Evolutionary conservation across 1,140 invertebrate genomes (phyloP).

Genomic region (Drosophila subpulchrella): DNA sequence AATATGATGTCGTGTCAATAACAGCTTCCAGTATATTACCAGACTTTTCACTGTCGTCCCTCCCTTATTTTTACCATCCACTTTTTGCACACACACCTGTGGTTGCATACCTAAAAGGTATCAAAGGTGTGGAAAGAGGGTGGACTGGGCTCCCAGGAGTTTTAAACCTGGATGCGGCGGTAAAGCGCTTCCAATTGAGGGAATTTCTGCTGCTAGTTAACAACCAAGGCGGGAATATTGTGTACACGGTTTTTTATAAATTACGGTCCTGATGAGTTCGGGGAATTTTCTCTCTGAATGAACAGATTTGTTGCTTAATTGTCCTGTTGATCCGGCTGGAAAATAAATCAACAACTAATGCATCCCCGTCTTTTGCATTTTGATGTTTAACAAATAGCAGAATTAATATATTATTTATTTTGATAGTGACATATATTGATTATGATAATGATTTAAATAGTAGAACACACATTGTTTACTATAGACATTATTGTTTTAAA

Average conservation of each 20-base stretch:
- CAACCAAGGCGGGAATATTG: not conserved
- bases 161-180: not conserved
- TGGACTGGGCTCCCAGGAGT: slow-evolving; percentile 18
- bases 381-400: too few relatives aligned
- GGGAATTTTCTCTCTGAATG: slow-evolving; percentile 9
- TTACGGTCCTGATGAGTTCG: slow-evolving; percentile 16
- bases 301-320: slow-evolving; percentile 14
- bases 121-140: not conserved
- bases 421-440: too few relatives aligned
- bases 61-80: not conserved
- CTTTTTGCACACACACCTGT: not conserved
- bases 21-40: slow-evolving; percentile 70
- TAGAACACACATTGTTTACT: too few relatives aligned
- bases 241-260: slow-evolving; percentile 7
- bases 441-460: too few relatives aligned
- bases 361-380: not conserved
- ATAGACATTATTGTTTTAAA: too few relatives aligned
- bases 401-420: too few relatives aligned
- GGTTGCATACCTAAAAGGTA: slow-evolving; percentile 1
- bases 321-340: not conserved
- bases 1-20: slow-evolving; percentile 81
- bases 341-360: not conserved
- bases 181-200: slow-evolving; percentile 27
- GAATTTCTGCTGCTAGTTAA: slow-evolving; percentile 9
- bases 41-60: slow-evolving; percentile 14